These are phyloP conservation scores for Tretioscincus oriximinensis DNA, from an alignment of 2,113 vertebrate genomes.

Conservation along the genomic window DNA sequence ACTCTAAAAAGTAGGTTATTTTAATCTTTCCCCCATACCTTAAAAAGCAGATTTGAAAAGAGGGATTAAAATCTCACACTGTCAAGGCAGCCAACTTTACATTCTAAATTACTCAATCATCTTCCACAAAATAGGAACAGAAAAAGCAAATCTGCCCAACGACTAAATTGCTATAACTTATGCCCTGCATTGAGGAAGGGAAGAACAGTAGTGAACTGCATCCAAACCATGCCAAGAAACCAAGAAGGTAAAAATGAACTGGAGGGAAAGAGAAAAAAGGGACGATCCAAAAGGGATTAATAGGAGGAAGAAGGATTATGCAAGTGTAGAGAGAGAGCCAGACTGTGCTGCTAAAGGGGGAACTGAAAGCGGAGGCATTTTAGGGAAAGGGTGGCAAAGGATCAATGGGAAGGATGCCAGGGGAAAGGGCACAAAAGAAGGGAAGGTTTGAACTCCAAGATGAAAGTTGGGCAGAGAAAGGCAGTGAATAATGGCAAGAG, in stretches of 20 bases:
- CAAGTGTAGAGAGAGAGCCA: not conserved
- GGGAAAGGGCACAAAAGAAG: not conserved
- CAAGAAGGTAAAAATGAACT: not conserved
- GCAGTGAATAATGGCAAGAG: not conserved
- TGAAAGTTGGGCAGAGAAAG: not conserved
- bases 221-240: not conserved
- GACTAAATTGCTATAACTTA: too few relatives aligned
- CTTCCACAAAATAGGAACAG: too few relatives aligned
- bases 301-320: not conserved
- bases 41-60: too few relatives aligned
- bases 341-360: not conserved
- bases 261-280: not conserved
- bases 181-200: too few relatives aligned
- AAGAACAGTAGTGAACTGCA: not conserved
- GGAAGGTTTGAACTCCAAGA: not conserved
- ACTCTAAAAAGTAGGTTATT: too few relatives aligned
- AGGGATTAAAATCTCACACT: too few relatives aligned
- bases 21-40: too few relatives aligned
- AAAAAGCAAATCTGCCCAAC: too few relatives aligned
- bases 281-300: not conserved
- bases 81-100: too few relatives aligned
- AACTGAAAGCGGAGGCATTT: not conserved
- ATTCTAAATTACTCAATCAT: too few relatives aligned
- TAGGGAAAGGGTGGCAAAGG: not conserved
- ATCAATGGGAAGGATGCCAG: not conserved